Base-by-base conservation (phyloP, 2,113 vertebrate species). In the Hydrochoerus hydrochaeris region DNA sequence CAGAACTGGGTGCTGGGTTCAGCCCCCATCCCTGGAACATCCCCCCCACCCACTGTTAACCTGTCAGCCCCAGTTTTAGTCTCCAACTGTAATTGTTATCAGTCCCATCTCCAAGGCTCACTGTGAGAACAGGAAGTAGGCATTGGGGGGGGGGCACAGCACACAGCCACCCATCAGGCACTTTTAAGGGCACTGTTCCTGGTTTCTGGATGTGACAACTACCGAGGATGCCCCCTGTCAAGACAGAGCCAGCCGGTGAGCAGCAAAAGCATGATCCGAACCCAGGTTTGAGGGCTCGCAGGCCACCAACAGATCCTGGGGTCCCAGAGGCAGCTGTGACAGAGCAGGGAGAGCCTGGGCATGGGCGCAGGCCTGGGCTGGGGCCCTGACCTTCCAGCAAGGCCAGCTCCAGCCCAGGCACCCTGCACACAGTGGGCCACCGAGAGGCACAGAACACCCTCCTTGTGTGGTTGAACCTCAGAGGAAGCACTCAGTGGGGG, bases 351-450 rank as follows among this genome's bases (percentile, higher is more conserved):
- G 28, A 65, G 28, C 19, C 9, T 2, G 16, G 35, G 9, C 20
- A 4, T 0, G 3, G 13, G 60, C 0, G 20, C 1, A 2, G 1
- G 19, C 44, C 14, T 0, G 24, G 44, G 60, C 11, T 1, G 24
- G 24, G 2, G 3, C 41, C 28, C 16, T 4, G 10, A 41, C 5
- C 80, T 63, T 13, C 14, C n/a, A 1, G 54, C 41, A 60, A 38
- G 35, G 5, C 5, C 2, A 17, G 26, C 35, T 46, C 22, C 28
- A 41, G 20, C 28, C 49, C 71, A 17, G 38, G 44, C 19, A 44
- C 46, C 8, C 3, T 41, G 41, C n/a, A 38, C 13, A n/a, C 24
- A 69, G 49, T 46, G 63, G 28, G n/a, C 32, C 19, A 8, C 20
- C 0, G 24, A 7, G 85, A 32, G 77, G 52, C 2, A 2, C 28